A percentile compares a stretch with the other conserved stretches of the same genome.
Conservation (phyloP, 2,113 vertebrate species). For the Perca flavescens region DNA sequence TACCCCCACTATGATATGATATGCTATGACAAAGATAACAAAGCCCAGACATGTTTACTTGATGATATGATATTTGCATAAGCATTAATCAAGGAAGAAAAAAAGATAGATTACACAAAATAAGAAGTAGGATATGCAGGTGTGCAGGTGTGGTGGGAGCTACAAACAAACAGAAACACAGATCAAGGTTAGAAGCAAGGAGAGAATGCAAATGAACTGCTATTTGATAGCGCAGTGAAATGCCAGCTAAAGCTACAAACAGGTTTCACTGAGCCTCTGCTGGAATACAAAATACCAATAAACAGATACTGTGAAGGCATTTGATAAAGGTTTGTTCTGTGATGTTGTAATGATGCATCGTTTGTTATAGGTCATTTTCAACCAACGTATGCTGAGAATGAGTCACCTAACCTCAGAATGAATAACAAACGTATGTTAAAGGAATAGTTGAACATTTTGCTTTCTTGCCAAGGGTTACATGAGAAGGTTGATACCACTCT, state of each 20-base stretch:
- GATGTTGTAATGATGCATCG: neutral
- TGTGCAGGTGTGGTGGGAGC: neutral
- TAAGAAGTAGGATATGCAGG: neutral
- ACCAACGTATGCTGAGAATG: constrained; percentile 3
- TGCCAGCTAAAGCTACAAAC: constrained; percentile 8
- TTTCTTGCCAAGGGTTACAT: neutral
- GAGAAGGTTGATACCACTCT: neutral
- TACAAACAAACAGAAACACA: neutral
- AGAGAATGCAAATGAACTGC: neutral
- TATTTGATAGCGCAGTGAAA: constrained; percentile 20
- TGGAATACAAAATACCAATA: constrained; percentile 22
- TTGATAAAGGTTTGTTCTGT: neutral
- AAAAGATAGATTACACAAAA: neutral
- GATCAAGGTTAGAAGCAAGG: constrained; percentile 40
- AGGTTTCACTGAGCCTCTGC: constrained; percentile 1
- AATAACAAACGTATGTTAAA: neutral
- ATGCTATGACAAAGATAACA: neutral
- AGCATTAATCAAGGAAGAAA: neutral
- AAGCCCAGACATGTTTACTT: neutral
- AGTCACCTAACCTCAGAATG: neutral
- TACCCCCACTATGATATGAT: neutral
- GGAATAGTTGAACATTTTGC: neutral
- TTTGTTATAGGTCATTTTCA: neutral
- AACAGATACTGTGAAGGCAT: neutral
- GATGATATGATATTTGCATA: neutral